These are phyloP conservation scores for Acrossocheilus fasciatus DNA, from an alignment of 2,797 vertebrate species.

Conservation along the genomic window DNA sequence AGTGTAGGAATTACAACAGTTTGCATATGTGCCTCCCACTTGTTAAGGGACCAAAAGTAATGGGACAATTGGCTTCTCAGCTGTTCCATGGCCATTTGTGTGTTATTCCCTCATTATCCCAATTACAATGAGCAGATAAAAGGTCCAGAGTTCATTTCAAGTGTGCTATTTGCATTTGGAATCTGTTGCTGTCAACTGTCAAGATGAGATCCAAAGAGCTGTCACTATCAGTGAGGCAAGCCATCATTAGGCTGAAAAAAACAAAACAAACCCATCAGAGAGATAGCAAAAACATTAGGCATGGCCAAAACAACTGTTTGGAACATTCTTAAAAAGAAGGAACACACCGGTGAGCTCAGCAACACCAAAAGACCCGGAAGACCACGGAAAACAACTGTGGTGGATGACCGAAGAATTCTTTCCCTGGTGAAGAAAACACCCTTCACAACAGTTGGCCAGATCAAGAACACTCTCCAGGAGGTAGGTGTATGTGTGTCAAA, in stretches of 20 bases:
- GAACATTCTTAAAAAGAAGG: too few species aligned
- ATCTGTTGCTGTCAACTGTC: slow-evolving; percentile 20
- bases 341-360: slow-evolving; percentile 47
- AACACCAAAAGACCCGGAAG: slow-evolving; percentile 57
- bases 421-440: slow-evolving; percentile 54
- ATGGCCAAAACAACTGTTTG: too few species aligned
- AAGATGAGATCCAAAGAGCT: slow-evolving; percentile 50
- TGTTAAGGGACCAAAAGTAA: too few species aligned
- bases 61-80: too few species aligned
- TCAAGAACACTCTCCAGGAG: slow-evolving; percentile 49
- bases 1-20: too few species aligned
- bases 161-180: too few species aligned
- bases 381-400: slow-evolving; percentile 59
- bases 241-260: slow-evolving; percentile 54
- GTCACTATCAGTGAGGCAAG: slow-evolving; percentile 50
- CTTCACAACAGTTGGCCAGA: slow-evolving; percentile 52
- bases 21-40: too few species aligned
- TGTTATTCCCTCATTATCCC: too few species aligned
- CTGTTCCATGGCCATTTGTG: too few species aligned
- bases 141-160: too few species aligned
- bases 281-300: neutral
- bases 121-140: too few species aligned
- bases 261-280: too few species aligned
- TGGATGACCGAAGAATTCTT: slow-evolving; percentile 56
- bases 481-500: slow-evolving; percentile 45